Base-by-base conservation (phyloP, 2,888 invertebrate species). In the Busseola fusca region DNA sequence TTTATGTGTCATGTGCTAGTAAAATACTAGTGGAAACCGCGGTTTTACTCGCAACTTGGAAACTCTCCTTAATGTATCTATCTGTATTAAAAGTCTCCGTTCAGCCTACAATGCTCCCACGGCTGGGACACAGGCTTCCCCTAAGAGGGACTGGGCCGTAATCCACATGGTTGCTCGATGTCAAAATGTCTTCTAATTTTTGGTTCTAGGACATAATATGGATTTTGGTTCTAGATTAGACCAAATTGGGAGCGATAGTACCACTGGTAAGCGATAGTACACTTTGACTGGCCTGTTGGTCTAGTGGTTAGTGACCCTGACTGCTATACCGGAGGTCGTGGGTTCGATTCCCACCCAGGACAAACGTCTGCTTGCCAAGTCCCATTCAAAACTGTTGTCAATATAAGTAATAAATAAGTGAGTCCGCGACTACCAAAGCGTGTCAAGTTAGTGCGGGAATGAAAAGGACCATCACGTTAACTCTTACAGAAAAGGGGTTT, bases 1-100 rank as follows among this genome's bases (percentile, higher is more conserved):
- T 76, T 81, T 64, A 27, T 62, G 62, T 77, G 34, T 37, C 37
- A 59, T 40, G 18, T 59, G 58, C 71, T 40, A 34, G 16, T 52
- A 62, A 25, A 42, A 40, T 40, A 58, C n/a, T 75, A n/a, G 45
- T 64, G 6, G 25, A n/a, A 25, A 0, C 25, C 14, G 30, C 14
- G 45, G 72, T 48, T 76, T 56, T 56, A 18, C 30, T 30, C 16
- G 25, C 7, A 34, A 18, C 25, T 48, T 25, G 21, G 6, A 4
- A 12, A n/a, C 4, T 12, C 16, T 34, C 5, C 34, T 34, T 7
- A 5, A 34, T 34, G 5, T 42, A 30, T 12, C 7, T 14, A 14
- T 34, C 1, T 16, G 4, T 45, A 27, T 21, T 7, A 42, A 62
- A 27, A 12, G 18, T 40, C 0, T 14, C 7, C 25, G 9, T 21